Conservation (phyloP, 2,113 vertebrate genomes). For the Serilophus lunatus region DNA sequence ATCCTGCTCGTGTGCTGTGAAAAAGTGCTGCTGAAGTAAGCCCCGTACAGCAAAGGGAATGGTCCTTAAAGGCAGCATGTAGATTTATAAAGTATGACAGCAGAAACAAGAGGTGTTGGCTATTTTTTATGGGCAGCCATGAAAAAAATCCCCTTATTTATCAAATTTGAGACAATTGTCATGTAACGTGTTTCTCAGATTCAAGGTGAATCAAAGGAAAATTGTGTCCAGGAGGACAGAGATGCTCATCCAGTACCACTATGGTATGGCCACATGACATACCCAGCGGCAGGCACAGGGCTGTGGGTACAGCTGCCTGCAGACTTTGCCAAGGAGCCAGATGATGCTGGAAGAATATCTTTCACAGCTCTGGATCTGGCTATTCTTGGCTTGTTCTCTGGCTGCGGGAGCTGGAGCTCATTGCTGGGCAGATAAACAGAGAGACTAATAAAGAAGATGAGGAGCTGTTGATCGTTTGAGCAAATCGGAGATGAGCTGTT, state of each 20-base stretch:
- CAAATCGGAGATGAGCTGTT: slow-evolving; percentile 13
- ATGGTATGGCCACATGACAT: slow-evolving; percentile 11
- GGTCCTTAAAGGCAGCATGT: slow-evolving; percentile 32
- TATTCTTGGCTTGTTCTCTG: slow-evolving; percentile 43
- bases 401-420: slow-evolving; percentile 9
- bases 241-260: neutral
- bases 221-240: slow-evolving; percentile 48
- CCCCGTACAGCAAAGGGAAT: neutral
- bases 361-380: slow-evolving; percentile 51
- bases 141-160: neutral
- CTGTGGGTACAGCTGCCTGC: slow-evolving; percentile 36
- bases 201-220: slow-evolving; percentile 73
- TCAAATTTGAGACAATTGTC: neutral
- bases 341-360: slow-evolving; percentile 51
- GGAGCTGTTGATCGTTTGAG: neutral
- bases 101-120: slow-evolving; percentile 19
- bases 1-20: slow-evolving; percentile 42
- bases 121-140: slow-evolving; percentile 15
- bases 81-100: slow-evolving; percentile 51
- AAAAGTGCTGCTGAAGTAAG: slow-evolving; percentile 5
- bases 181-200: neutral
- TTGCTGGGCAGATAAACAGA: slow-evolving; percentile 53
- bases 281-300: slow-evolving; percentile 12
- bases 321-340: slow-evolving; percentile 55
- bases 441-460: slow-evolving; percentile 39